A percentile compares a stretch with the other conserved stretches of the same genome.
These are phyloP conservation scores for Centropus bengalensis DNA, from an alignment of 2,113 vertebrate species.

Conservation along the genomic window DNA sequence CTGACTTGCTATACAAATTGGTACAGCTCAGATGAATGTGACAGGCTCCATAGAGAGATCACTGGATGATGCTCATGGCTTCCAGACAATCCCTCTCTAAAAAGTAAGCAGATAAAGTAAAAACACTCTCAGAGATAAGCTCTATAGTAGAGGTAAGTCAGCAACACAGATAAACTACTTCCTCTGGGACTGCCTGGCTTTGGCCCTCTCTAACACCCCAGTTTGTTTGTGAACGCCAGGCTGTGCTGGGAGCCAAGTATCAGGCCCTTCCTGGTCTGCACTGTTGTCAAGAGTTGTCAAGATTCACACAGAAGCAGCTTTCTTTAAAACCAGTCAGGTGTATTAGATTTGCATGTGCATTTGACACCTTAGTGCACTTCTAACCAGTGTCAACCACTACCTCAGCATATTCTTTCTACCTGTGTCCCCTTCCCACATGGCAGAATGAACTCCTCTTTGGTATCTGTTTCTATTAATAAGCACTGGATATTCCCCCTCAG, in stretches of 20 bases:
- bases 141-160: not conserved
- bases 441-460: not conserved
- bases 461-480: not conserved
- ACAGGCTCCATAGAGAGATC: not conserved
- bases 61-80: not conserved
- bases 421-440: rapidly evolving
- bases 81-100: not conserved
- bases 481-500: not conserved
- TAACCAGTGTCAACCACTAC: not conserved
- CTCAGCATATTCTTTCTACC: not conserved
- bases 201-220: not conserved
- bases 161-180: not conserved
- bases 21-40: not conserved
- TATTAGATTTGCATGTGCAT: rapidly evolving
- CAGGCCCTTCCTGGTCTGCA: not conserved
- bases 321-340: not conserved
- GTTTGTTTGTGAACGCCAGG: not conserved
- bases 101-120: not conserved
- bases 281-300: not conserved
- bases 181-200: not conserved
- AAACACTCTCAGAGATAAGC: not conserved
- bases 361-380: not conserved
- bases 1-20: not conserved
- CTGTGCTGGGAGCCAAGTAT: rapidly evolving
- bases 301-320: not conserved